Evolutionary conservation across 2,113 vertebrate species (phyloP).

Genomic region (Scatophagus argus): DNA sequence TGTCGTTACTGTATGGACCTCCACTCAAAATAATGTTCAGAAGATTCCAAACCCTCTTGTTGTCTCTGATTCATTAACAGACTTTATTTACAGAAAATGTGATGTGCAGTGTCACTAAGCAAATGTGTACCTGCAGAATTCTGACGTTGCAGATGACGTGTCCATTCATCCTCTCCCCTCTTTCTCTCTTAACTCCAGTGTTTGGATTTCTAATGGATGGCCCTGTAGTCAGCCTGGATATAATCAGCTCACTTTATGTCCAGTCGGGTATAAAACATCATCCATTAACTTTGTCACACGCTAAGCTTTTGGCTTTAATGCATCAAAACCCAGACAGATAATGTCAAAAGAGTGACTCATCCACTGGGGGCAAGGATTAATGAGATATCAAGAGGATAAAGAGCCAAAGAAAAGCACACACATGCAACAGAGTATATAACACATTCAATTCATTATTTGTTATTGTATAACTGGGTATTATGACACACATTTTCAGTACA

Average conservation of each 20-base stretch:
- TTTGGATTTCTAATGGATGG: constrained; percentile 31
- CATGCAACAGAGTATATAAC: background rate
- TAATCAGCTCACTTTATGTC: background rate
- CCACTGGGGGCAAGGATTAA: constrained; percentile 23
- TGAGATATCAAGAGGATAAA: constrained; percentile 22
- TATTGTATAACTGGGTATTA: too few species aligned
- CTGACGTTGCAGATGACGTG: background rate
- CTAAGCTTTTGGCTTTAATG: constrained; percentile 23
- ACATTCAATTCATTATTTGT: too few species aligned
- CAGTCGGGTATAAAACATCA: background rate
- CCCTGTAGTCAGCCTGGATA: background rate
- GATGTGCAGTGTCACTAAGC: background rate
- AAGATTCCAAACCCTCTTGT: background rate
- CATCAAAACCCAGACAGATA: background rate
- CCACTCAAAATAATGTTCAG: background rate
- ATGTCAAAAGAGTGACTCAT: background rate
- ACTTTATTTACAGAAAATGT: background rate
- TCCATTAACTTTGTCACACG: constrained; percentile 26
- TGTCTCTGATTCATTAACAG: background rate
- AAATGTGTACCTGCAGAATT: background rate
- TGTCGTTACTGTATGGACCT: background rate
- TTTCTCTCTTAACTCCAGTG: constrained; percentile 2
- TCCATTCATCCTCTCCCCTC: background rate
- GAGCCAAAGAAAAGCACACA: background rate
- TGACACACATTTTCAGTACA: too few species aligned